These are phyloP conservation scores for Ophiothrix spiculata DNA, from an alignment of 35 echinoderm and acorn worm genomes.

Conservation along the genomic window DNA sequence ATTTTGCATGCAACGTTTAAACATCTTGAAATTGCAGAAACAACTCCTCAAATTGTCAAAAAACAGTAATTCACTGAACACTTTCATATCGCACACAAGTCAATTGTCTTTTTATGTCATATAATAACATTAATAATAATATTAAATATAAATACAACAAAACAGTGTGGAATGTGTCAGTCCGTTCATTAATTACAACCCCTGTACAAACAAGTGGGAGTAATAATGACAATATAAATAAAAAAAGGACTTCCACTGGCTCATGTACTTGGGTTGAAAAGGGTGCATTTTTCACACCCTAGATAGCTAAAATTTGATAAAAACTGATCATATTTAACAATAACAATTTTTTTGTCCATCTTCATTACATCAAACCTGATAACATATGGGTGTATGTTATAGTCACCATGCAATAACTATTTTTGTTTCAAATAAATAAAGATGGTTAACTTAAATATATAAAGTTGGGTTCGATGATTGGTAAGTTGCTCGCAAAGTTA, in stretches of 20 bases:
- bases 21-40: neutral
- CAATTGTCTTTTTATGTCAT: neutral
- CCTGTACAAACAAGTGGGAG: neutral
- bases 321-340: constrained; percentile 28
- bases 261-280: constrained; percentile 13
- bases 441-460: constrained; percentile 50
- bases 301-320: constrained; percentile 18
- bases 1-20: neutral
- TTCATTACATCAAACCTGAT: constrained; percentile 47
- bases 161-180: constrained; percentile 10
- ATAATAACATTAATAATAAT: constrained; percentile 10
- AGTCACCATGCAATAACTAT: constrained; percentile 47
- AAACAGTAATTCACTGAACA: neutral
- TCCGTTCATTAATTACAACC: constrained; percentile 1
- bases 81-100: neutral
- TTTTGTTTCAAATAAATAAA: constrained; percentile 38
- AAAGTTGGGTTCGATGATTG: constrained; percentile 2
- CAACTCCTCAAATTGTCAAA: neutral
- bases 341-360: constrained; percentile 13
- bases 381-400: constrained; percentile 50
- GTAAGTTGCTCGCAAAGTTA: neutral
- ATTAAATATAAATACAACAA: constrained; percentile 14
- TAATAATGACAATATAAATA: constrained; percentile 11
- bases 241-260: constrained; percentile 1
- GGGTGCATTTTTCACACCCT: no score